phyloP scores from a whole-genome alignment of 2,113 vertebrate species.

The Erinaceus europaeus region DNA sequence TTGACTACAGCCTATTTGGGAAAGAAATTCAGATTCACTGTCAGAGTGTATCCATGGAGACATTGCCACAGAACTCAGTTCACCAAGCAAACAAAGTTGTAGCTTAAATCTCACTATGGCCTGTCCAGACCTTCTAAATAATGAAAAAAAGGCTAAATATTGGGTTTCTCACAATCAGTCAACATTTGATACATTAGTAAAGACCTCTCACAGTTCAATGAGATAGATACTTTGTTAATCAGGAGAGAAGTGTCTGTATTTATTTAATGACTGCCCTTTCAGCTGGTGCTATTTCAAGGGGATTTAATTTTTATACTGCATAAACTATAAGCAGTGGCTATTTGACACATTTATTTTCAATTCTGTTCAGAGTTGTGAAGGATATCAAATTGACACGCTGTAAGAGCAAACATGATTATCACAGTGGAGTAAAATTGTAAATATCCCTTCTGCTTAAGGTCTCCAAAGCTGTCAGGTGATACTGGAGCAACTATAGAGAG shows the following conservation, averaged over 20 bases:
- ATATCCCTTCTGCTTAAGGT: neutral
- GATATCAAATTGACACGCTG: neutral
- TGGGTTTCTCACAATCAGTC: neutral
- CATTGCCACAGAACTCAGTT: slow-evolving; percentile 20
- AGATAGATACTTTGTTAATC: slow-evolving; percentile 3
- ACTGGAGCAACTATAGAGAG: neutral
- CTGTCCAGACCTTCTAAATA: neutral
- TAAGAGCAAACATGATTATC: neutral
- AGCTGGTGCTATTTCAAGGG: slow-evolving; percentile 42
- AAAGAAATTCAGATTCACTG: slow-evolving; percentile 1
- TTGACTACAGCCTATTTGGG: neutral
- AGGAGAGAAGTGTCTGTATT: slow-evolving; percentile 17
- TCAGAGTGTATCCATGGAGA: neutral
- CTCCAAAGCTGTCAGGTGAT: neutral
- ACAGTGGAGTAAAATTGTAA: neutral
- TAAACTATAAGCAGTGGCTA: neutral
- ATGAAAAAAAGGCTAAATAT: slow-evolving; percentile 23
- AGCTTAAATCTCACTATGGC: neutral
- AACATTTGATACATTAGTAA: slow-evolving; percentile 10
- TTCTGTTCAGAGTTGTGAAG: neutral
- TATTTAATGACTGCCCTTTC: slow-evolving; percentile 33
- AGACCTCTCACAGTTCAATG: slow-evolving; percentile 15
- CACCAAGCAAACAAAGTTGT: neutral
- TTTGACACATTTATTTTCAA: slow-evolving; percentile 28
- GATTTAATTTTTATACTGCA: slow-evolving; percentile 40